These are phyloP conservation scores for Acleris laterana DNA, from an alignment of 2,888 invertebrate species.

Conservation along the genomic window DNA sequence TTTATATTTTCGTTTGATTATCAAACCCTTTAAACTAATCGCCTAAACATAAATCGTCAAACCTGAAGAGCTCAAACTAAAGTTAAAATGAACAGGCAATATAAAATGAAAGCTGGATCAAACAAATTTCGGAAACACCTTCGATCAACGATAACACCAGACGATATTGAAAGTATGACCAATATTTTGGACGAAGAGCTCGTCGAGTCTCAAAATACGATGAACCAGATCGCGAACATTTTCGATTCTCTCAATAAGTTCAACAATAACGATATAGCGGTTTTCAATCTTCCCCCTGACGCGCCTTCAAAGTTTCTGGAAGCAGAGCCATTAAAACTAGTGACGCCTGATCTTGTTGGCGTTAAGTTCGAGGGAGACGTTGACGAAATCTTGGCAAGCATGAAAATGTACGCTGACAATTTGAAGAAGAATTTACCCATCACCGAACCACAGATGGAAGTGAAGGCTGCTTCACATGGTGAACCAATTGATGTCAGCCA, in stretches of 20 bases:
- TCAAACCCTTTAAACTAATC: too few relatives aligned
- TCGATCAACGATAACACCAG: conserved; percentile 61
- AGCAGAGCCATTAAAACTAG: conserved; percentile 58
- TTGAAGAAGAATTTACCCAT: conserved; percentile 57
- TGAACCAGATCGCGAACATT: conserved; percentile 66
- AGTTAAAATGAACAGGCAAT: conserved; percentile 44
- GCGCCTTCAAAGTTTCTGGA: conserved; percentile 62
- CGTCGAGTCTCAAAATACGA: conserved; percentile 64
- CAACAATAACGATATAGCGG: conserved; percentile 2
- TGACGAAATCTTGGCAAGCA: conserved; percentile 60
- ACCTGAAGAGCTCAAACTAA: background rate
- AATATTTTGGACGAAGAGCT: conserved; percentile 65
- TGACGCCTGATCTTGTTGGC: conserved; percentile 66
- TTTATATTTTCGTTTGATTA: too few relatives aligned
- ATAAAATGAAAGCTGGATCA: conserved; percentile 37
- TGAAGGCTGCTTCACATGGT: conserved; percentile 42
- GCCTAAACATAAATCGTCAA: too few relatives aligned
- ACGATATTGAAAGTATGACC: conserved; percentile 68
- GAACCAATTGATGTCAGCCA: conserved; percentile 59
- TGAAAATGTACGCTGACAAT: conserved; percentile 67
- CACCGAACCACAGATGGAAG: conserved; percentile 42
- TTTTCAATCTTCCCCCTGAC: conserved; percentile 52
- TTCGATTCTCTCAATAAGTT: conserved; percentile 52
- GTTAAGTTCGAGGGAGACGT: conserved; percentile 57
- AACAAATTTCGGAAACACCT: conserved; percentile 60